phyloP scores from a whole-genome alignment of 2,888 invertebrate genomes.

The Pharmacophagus antenor region DNA sequence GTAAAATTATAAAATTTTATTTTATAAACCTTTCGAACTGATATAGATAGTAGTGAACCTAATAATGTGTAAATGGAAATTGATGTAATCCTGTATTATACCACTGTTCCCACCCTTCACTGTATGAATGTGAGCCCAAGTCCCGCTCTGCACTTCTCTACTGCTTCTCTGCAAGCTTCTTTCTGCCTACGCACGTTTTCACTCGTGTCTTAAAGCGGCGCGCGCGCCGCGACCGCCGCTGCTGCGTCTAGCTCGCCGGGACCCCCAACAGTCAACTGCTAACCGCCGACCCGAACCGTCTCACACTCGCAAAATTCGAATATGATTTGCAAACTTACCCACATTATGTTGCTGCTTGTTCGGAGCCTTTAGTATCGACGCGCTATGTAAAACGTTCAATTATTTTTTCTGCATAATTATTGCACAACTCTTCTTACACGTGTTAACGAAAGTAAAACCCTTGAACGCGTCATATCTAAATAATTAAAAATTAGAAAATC shows the following conservation, averaged over 20 bases:
- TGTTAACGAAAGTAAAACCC: neutral
- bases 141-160: constrained; percentile 81
- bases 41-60: constrained; percentile 43
- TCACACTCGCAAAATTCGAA: constrained; percentile 52
- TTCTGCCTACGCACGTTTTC: constrained; percentile 80
- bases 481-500: neutral
- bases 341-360: constrained; percentile 75
- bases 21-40: constrained; percentile 40
- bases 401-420: constrained; percentile 3
- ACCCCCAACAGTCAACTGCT: constrained; percentile 46
- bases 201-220: constrained; percentile 68
- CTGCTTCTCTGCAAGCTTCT: constrained; percentile 81
- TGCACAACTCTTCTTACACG: neutral
- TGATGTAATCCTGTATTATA: constrained; percentile 77
- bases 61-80: constrained; percentile 56
- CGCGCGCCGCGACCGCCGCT: constrained; percentile 43
- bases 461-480: constrained; percentile 7
- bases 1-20: constrained; percentile 13
- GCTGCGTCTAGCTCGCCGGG: constrained; percentile 34
- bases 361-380: constrained; percentile 63
- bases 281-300: constrained; percentile 56
- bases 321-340: constrained; percentile 68
- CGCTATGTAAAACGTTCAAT: constrained; percentile 52
- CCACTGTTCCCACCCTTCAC: constrained; percentile 73
- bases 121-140: constrained; percentile 72